A percentile compares a stretch with the other conserved stretches of the same genome.
phyloP scores from a whole-genome alignment of 2,113 vertebrate genomes.

The Dipodomys spectabilis region DNA sequence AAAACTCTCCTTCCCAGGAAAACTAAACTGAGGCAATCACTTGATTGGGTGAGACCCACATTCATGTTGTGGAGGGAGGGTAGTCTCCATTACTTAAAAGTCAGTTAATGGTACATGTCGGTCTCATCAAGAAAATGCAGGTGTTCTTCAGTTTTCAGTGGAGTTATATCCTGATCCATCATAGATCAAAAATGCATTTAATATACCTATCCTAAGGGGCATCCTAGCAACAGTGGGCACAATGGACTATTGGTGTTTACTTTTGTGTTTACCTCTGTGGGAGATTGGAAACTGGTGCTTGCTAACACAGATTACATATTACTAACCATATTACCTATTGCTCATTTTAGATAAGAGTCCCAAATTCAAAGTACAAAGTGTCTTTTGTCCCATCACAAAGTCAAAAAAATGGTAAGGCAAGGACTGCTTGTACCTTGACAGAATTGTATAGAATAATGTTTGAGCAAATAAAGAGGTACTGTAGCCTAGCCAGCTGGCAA shows the following conservation, averaged over 20 bases:
- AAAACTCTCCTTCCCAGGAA: background rate
- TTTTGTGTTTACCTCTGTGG: background rate
- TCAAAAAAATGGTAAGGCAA: background rate
- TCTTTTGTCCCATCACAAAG: background rate
- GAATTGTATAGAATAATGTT: background rate
- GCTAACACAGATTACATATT: background rate
- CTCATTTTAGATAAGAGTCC: too few species aligned
- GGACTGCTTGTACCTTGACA: background rate
- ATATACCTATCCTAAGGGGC: background rate
- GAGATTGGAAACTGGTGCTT: background rate
- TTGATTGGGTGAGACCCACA: background rate
- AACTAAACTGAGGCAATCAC: background rate
- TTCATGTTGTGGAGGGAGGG: background rate
- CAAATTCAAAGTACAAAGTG: background rate
- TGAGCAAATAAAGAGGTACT: background rate
- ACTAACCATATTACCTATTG: too few species aligned
- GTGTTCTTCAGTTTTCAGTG: background rate
- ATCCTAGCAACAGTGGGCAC: background rate
- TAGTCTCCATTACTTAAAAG: conserved; percentile 9
- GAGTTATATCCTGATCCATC: background rate
- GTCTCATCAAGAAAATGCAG: background rate
- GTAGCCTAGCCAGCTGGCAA: background rate
- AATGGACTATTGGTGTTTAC: background rate
- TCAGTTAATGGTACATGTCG: background rate
- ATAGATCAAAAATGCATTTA: background rate